Evolutionary conservation across 2,888 invertebrate genomes (phyloP).

Genomic region (Adela reaumurella): DNA sequence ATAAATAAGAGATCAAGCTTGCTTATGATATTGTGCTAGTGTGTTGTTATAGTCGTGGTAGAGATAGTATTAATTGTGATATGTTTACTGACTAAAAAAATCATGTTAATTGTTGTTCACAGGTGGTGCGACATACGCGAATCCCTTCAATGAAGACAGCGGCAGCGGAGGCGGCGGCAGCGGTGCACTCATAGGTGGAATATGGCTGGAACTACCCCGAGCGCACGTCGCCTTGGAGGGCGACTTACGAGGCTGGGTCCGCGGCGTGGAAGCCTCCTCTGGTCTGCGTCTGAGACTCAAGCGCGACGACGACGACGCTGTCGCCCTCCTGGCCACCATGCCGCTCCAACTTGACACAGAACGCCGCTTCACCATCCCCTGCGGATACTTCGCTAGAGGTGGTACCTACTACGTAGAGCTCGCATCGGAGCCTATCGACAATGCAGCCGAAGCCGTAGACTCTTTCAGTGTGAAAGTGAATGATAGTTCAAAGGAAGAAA

Average conservation of each 20-base stretch:
- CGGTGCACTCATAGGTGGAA: conserved; percentile 34
- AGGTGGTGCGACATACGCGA: conserved; percentile 39
- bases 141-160: conserved; percentile 25
- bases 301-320: conserved; percentile 46
- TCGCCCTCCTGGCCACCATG: conserved; percentile 35
- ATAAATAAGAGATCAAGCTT: too few species aligned
- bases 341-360: conserved; percentile 50
- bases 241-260: conserved; percentile 70
- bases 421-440: conserved; percentile 23
- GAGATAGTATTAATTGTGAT: too few species aligned
- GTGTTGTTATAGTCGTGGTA: too few species aligned
- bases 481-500: conserved; percentile 17
- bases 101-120: too few species aligned
- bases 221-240: conserved; percentile 76
- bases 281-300: conserved; percentile 40
- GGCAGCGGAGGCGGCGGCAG: conserved; percentile 32
- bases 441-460: conserved; percentile 3
- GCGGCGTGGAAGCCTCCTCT: conserved; percentile 32
- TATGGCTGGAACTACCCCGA: conserved; percentile 68
- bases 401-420: conserved; percentile 56
- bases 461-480: conserved; percentile 7
- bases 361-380: conserved; percentile 57
- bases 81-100: too few species aligned
- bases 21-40: too few species aligned
- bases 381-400: conserved; percentile 71